Evolutionary conservation across 2,797 vertebrate genomes (phyloP).

Genomic region (Rhinogobio ventralis): DNA sequence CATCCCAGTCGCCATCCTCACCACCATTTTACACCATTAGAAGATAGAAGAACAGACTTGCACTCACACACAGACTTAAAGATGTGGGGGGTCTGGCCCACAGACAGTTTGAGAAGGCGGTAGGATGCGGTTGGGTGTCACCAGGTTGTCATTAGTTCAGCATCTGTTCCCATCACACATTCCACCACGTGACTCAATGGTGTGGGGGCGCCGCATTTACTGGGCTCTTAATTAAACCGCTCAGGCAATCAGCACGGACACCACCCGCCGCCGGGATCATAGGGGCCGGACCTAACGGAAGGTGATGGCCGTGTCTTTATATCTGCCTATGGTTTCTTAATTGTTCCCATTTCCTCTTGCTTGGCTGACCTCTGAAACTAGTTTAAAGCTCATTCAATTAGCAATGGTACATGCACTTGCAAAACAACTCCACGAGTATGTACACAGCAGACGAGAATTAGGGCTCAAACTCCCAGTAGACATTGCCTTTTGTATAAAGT

Average conservation of each 20-base stretch:
- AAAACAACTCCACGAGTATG: conserved; percentile 10
- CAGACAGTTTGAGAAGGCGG: conserved; percentile 63
- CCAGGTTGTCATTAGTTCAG: conserved; percentile 88
- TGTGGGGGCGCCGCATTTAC: conserved; percentile 80
- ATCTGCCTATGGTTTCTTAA: conserved; percentile 39
- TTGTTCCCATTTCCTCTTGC: conserved; percentile 28
- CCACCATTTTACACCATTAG: conserved; percentile 11
- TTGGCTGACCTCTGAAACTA: conserved; percentile 37
- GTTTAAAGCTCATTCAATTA: conserved; percentile 44
- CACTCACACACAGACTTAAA: conserved; percentile 40
- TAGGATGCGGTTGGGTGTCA: conserved; percentile 83
- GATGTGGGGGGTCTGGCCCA: conserved; percentile 60
- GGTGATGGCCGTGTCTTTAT: conserved; percentile 37
- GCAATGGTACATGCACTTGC: conserved; percentile 20
- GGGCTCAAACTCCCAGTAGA: conserved; percentile 38
- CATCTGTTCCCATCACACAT: conserved; percentile 89
- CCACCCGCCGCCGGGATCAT: conserved; percentile 70
- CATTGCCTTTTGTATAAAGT: conserved; percentile 48
- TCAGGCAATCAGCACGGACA: conserved; percentile 86
- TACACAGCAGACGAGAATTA: conserved; percentile 25
- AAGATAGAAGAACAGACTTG: conserved; percentile 18
- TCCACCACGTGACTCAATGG: conserved; percentile 83
- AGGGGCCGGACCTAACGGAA: conserved; percentile 33
- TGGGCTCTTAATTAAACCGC: conserved; percentile 89
- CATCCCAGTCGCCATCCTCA: not conserved